Evolutionary conservation across 2,888 invertebrate genomes (phyloP).

Genomic region (Caenorhabditis sp.): DNA sequence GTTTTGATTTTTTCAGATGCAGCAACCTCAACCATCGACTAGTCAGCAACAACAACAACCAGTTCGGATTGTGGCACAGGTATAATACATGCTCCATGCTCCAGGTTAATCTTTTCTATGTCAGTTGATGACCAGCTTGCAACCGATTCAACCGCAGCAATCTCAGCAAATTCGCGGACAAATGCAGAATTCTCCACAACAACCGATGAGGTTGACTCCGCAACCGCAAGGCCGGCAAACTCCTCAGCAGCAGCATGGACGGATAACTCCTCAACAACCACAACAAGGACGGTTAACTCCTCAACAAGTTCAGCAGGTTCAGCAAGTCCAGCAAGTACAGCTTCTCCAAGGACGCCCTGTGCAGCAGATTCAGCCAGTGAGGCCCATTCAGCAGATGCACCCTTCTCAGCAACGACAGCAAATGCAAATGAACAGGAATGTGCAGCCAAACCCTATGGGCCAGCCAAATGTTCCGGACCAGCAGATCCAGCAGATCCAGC

Average conservation of each 20-base stretch:
- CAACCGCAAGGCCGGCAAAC: not conserved
- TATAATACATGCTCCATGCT: no score
- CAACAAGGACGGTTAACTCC: no score
- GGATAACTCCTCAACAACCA: not conserved
- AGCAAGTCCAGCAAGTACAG: no score
- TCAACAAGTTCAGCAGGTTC: not conserved
- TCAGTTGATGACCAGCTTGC: no score
- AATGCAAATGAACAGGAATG: not conserved
- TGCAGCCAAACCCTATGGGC: not conserved
- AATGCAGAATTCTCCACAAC: conserved; percentile 30
- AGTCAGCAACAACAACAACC: conserved; percentile 19
- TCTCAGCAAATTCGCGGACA: conserved; percentile 4
- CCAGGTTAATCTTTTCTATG: no score
- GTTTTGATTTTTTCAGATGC: conserved; percentile 2
- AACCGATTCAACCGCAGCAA: no score
- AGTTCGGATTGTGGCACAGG: no score
- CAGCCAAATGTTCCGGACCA: no score
- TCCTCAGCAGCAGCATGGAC: no score
- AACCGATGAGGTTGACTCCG: conserved; percentile 8
- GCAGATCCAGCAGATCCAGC: not conserved
- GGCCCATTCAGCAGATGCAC: not conserved
- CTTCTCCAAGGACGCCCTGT: not conserved
- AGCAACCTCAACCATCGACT: not conserved
- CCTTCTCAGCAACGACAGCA: not conserved
- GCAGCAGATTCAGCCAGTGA: not conserved